Conservation (phyloP, 2,113 vertebrate genomes). For the Lycaon pictus region DNA sequence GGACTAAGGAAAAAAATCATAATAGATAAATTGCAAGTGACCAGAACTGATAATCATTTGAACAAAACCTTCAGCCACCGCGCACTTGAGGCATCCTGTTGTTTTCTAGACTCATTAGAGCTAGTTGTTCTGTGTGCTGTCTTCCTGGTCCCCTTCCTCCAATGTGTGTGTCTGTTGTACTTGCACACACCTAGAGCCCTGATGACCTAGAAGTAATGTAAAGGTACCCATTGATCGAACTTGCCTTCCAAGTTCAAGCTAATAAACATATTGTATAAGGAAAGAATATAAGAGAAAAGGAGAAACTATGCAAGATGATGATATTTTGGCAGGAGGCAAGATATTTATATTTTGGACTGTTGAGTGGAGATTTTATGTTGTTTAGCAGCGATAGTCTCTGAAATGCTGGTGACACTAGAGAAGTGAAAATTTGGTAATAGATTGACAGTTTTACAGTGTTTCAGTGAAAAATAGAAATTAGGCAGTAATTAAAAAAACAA, state of each 20-base stretch:
- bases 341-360: neutral
- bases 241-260: neutral
- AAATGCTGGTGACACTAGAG: neutral
- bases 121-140: neutral
- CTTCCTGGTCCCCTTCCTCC: neutral
- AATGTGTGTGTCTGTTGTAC: too few species aligned
- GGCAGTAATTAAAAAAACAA: neutral
- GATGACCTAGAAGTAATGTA: neutral
- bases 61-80: neutral
- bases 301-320: neutral
- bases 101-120: neutral
- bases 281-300: neutral
- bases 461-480: slow-evolving; percentile 25
- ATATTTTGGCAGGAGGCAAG: neutral
- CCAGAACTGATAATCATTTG: neutral
- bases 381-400: neutral
- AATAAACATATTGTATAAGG: neutral
- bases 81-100: neutral
- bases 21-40: neutral
- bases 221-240: neutral
- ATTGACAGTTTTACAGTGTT: neutral
- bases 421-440: slow-evolving; percentile 3
- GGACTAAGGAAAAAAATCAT: neutral
- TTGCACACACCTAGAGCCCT: neutral
- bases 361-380: neutral